These are phyloP conservation scores for Actenoides hombroni DNA, from an alignment of 2,113 vertebrate species.

Conservation along the genomic window DNA sequence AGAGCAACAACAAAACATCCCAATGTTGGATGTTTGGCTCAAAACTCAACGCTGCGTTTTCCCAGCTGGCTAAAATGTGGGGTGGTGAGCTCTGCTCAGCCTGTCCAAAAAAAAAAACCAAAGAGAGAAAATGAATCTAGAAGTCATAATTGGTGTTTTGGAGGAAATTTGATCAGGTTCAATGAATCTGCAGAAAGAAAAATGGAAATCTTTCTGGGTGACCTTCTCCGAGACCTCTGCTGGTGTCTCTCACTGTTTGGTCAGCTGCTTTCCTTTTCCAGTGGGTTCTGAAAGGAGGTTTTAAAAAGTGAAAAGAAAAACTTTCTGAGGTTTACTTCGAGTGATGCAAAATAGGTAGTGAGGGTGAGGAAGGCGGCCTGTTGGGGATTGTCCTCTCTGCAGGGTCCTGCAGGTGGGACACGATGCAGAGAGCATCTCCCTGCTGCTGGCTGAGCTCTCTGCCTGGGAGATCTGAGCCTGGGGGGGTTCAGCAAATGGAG, in stretches of 20 bases:
- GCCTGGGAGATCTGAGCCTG: background rate
- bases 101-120: background rate
- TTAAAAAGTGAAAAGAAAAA: background rate
- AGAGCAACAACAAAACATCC: background rate
- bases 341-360: background rate
- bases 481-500: too few relatives aligned
- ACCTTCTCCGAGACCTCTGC: background rate
- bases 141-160: background rate
- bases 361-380: background rate
- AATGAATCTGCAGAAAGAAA: background rate
- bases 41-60: background rate
- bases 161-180: background rate
- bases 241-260: fast-evolving
- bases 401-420: background rate
- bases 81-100: background rate
- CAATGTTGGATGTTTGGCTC: background rate
- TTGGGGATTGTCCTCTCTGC: background rate
- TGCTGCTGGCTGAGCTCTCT: background rate
- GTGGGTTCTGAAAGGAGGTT: background rate
- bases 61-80: background rate
- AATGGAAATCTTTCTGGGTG: background rate
- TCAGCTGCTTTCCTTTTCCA: background rate
- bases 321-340: background rate
- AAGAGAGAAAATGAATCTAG: background rate
- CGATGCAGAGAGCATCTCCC: fast-evolving